Evolutionary conservation across 1,140 invertebrate species (phyloP).

Genomic region (Argopecten irradians): DNA sequence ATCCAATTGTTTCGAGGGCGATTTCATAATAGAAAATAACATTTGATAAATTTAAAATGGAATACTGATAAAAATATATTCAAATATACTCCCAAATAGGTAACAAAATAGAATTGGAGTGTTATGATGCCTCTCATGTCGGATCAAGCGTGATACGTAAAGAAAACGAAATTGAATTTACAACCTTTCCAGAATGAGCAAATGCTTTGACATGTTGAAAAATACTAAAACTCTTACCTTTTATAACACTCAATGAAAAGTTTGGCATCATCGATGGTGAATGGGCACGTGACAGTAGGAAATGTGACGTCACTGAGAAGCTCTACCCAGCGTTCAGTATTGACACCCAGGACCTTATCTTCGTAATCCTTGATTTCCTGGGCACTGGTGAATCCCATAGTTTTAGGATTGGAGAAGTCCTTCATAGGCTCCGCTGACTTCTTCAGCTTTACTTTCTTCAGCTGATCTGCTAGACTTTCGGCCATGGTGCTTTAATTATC

Average conservation of each 20-base stretch:
- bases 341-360: constrained; percentile 64
- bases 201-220: no score
- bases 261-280: constrained; percentile 60
- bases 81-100: no score
- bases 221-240: constrained; percentile 37
- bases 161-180: no score
- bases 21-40: no score
- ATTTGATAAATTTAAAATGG: no score
- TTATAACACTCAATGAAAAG: constrained; percentile 64
- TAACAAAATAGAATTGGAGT: no score
- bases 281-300: constrained; percentile 58
- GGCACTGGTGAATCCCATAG: constrained; percentile 61
- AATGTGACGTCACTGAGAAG: constrained; percentile 66
- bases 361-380: constrained; percentile 64
- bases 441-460: constrained; percentile 62
- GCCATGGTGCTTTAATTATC: constrained; percentile 19
- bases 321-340: constrained; percentile 68
- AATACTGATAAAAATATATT: no score
- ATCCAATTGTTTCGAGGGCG: no score
- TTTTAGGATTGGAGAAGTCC: constrained; percentile 67
- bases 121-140: no score
- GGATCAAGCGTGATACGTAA: no score
- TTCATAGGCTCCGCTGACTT: constrained; percentile 58
- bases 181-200: no score
- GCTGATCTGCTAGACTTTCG: constrained; percentile 51